Base-by-base conservation (phyloP, 2,113 vertebrate genomes). In the Amphiprion ocellaris region DNA sequence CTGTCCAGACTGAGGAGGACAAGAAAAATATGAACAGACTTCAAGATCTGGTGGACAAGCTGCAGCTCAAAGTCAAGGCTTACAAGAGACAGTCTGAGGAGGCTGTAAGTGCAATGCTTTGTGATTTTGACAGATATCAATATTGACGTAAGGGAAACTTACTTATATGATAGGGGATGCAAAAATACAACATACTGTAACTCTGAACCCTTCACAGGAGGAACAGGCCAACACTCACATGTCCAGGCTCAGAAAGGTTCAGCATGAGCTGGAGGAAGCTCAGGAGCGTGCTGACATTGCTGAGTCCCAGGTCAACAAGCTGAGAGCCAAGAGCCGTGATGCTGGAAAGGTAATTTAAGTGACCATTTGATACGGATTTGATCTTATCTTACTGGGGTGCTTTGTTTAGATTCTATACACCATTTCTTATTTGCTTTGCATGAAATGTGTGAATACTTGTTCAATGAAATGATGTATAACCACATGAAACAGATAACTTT, bases 241-340 rank as follows among this genome's bases (percentile, higher is more conserved):
- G 85, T 89, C 91, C 56, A 85, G 80, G 15, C 72, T 82, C 24
- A 61, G 91, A 23, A 92, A 92, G 87, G 74, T 79, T 26, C 90
- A 92, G 66, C 65, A 92, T 87, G 91, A 92, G 74, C 52, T 91
- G 76, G 91, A 92, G 28, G 91, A 92, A 53, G 82, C 91, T 85
- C 86, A 90, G 77, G 90, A 91, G 19, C 88, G 86, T 1, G 88
- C 86, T 76, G 88, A 91, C 78, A 90, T 90, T 0, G 86, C 90
- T 59, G 88, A 91, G 82, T 89, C 88, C 0, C 90, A 91, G 75
- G 90, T 91, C 80, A 91, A 91, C 82, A 91, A 91, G 78, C 39
- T 91, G 50, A 89, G 90, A 78, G 75, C 8, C 54, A 91, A 86
- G 75, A 90, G 88, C 52, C 82, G 90, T 28, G 90, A 91, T 5